Percentiles rank a stretch among this genome's conserved stretches.
phyloP scores from a whole-genome alignment of 1,140 invertebrate species.

The Brachionus angularis region DNA sequence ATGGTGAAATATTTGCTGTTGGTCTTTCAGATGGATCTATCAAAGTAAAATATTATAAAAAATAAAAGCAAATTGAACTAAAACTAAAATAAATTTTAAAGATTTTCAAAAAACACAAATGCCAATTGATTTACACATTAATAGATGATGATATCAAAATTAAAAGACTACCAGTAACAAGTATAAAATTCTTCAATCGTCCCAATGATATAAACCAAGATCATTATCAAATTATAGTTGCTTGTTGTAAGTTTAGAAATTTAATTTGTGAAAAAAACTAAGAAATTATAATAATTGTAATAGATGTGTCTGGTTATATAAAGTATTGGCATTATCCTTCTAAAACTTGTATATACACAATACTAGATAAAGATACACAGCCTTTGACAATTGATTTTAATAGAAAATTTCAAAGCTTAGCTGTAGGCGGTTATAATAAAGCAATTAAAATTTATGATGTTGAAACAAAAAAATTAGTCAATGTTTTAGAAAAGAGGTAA shows the following conservation, averaged over 20 bases:
- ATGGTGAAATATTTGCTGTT: slow-evolving; percentile 14
- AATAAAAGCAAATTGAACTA: neutral
- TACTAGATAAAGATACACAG: slow-evolving; percentile 8
- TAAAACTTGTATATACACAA: slow-evolving; percentile 33
- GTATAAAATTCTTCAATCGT: slow-evolving; percentile 16
- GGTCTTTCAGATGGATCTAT: slow-evolving; percentile 27
- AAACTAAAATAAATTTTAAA: neutral
- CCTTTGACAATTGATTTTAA: slow-evolving; percentile 43
- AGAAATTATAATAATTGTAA: neutral
- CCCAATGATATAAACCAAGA: slow-evolving; percentile 22
- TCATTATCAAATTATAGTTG: slow-evolving; percentile 33
- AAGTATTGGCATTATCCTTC: slow-evolving; percentile 43
- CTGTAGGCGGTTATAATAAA: slow-evolving; percentile 1
- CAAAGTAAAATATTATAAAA: slow-evolving; percentile 34
- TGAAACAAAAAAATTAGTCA: slow-evolving; percentile 6
- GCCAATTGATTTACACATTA: slow-evolving; percentile 21
- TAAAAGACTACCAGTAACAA: slow-evolving; percentile 33
- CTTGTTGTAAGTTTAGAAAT: neutral
- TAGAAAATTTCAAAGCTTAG: neutral
- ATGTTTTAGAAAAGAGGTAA: slow-evolving; percentile 21
- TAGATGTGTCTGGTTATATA: slow-evolving; percentile 39
- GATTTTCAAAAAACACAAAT: slow-evolving; percentile 10
- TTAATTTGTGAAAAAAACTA: neutral
- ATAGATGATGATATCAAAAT: slow-evolving; percentile 29
- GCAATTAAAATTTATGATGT: slow-evolving; percentile 28